These are phyloP conservation scores for Campylomormyrus numenius DNA, from an alignment of 2,113 vertebrate species.

Conservation along the genomic window DNA sequence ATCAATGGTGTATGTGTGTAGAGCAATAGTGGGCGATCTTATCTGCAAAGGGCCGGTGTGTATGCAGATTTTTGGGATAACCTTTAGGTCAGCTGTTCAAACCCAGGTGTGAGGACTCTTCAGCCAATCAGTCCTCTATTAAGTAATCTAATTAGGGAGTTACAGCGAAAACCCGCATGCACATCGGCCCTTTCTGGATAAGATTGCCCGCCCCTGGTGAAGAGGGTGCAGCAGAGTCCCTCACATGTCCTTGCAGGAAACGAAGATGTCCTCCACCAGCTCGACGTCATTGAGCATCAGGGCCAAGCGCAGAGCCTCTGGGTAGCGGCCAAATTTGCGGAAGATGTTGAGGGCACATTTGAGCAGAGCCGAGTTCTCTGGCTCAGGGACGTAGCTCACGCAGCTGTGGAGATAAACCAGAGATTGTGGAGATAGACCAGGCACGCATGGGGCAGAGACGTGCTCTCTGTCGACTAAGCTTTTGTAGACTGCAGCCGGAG, in stretches of 20 bases:
- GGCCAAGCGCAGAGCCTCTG: conserved; percentile 88
- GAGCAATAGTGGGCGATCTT: too few relatives aligned
- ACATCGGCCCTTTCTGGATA: too few relatives aligned
- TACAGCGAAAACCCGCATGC: too few relatives aligned
- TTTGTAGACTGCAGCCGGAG: neutral
- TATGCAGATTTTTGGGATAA: too few relatives aligned
- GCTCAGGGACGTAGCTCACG: conserved; percentile 94
- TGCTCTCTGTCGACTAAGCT: neutral
- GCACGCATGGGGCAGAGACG: neutral
- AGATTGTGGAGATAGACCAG: conserved; percentile 12
- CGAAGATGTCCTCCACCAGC: conserved; percentile 95
- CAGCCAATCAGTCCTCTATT: too few relatives aligned
- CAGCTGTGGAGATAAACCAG: conserved; percentile 63
- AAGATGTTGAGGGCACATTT: conserved; percentile 90
- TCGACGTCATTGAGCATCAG: conserved; percentile 95
- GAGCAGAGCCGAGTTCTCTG: conserved; percentile 89
- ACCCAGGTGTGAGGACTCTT: too few relatives aligned
- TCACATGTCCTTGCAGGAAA: conserved; percentile 97
- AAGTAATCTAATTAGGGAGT: too few relatives aligned
- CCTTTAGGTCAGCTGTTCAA: too few relatives aligned
- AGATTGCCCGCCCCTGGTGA: too few relatives aligned
- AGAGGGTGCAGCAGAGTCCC: conserved; percentile 25
- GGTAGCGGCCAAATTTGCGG: conserved; percentile 89
- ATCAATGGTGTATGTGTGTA: neutral
- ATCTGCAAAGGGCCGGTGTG: too few relatives aligned